Conservation (phyloP, 2,888 invertebrate genomes). For the Philereme transversata region DNA sequence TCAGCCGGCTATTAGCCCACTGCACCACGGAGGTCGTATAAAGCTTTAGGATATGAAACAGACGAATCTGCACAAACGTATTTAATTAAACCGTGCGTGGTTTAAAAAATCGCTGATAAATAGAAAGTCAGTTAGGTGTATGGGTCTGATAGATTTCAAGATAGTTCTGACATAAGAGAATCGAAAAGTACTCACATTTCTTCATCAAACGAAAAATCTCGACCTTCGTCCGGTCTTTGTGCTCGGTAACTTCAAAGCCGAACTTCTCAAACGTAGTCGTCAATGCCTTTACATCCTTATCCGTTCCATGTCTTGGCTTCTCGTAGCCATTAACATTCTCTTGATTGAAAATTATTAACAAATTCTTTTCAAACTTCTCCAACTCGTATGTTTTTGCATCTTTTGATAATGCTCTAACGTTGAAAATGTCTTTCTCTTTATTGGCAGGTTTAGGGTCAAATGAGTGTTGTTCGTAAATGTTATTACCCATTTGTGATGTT, state of each 20-base stretch:
- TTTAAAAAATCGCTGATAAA: too few species aligned
- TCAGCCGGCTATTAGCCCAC: too few species aligned
- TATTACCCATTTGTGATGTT: not conserved
- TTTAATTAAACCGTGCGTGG: too few species aligned
- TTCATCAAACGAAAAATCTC: slow-evolving; percentile 54
- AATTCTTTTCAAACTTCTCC: slow-evolving; percentile 65
- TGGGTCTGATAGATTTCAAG: too few species aligned
- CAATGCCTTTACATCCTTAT: slow-evolving; percentile 58
- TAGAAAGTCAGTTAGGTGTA: too few species aligned
- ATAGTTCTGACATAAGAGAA: too few species aligned
- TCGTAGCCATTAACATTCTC: slow-evolving; percentile 53
- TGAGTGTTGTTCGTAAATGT: not conserved
- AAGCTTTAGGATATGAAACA: too few species aligned
- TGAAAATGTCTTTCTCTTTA: slow-evolving; percentile 2
- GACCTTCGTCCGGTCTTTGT: slow-evolving; percentile 56
- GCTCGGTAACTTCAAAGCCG: slow-evolving; percentile 57
- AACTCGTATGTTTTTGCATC: slow-evolving; percentile 61
- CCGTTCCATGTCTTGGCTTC: slow-evolving; percentile 59
- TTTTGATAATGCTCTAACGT: slow-evolving; percentile 49
- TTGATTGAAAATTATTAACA: slow-evolving; percentile 68
- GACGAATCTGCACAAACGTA: too few species aligned
- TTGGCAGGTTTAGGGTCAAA: too few species aligned
- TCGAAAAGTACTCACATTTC: slow-evolving; percentile 49
- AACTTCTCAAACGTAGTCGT: slow-evolving; percentile 55
- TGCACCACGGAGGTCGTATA: too few species aligned